Evolutionary conservation across 2,888 invertebrate species (phyloP), one percentile per base, ranked within the genome.

Genomic region (Campoplex capitator): DNA sequence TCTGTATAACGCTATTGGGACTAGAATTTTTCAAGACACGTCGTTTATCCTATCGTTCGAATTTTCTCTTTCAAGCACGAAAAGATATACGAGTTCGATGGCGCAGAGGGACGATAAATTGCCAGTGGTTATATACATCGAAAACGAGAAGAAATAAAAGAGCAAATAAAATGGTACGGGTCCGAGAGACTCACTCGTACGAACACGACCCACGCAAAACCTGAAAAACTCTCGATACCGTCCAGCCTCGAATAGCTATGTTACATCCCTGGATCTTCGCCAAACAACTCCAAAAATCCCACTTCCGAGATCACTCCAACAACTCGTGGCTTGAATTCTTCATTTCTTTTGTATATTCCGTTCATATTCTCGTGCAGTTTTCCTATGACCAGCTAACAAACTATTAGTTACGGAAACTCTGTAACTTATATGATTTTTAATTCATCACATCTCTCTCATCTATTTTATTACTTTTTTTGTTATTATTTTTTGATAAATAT

Each of bases 91-190:
- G 45, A 65, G 74, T 74, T 58, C 28, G 56, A 45, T 51, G 51
- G 62, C 68, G 76, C 75, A 54, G 35, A n/a, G 83, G 76, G 28
- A 76, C 83, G 83, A 83, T 83, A 76, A 83, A 83, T 83, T 70
- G 35, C 68, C n/a, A 32, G 35, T 28, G 48, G 71, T 45, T 76
- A 48, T 48, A 75, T 58, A 68, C 23, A 23, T 75, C 68, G 71
- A 71, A 28, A 42, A 79, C 9, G 48, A 42, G 58, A 18, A 56
- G 74, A 28, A 32, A 54, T 3, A 65, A 58, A 83, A 76, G 45
- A 74, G 65, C 38, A 38, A 56, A 28, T 28, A 75, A 67, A 42
- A 68, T 56, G 56, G 54, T 35, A 38, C n/a, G 42, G 45, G n/a
- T 45, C 51, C 51, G 32, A 71, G 51, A 32, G 42, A 56, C 62